Evolutionary conservation across 2,888 invertebrate species (phyloP).

Genomic region (Amaurobius ferox): DNA sequence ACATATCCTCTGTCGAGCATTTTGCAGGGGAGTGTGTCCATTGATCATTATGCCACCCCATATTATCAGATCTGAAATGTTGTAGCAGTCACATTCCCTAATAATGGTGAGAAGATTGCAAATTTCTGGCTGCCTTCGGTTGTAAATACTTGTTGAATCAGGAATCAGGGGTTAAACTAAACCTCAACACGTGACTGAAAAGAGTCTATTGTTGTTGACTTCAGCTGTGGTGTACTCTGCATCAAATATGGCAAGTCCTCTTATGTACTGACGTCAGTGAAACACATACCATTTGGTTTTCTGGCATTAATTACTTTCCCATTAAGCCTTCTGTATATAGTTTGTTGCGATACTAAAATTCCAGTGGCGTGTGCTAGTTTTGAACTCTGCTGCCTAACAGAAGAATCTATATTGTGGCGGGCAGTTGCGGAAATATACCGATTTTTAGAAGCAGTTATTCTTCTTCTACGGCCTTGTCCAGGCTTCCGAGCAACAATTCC

Average conservation of each 20-base stretch:
- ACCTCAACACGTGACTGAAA: too few species aligned
- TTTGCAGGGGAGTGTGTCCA: too few species aligned
- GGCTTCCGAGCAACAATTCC: too few species aligned
- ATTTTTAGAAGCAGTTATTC: background rate
- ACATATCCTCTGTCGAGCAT: too few species aligned
- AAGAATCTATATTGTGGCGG: background rate
- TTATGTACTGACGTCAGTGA: background rate
- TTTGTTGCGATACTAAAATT: background rate
- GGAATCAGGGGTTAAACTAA: too few species aligned
- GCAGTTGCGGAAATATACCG: background rate
- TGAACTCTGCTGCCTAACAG: background rate
- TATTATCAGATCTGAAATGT: too few species aligned
- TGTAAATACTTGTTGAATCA: too few species aligned
- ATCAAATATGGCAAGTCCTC: background rate
- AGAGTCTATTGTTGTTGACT: too few species aligned
- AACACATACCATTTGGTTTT: background rate
- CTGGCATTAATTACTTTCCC: background rate
- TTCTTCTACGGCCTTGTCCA: background rate
- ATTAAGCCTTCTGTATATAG: background rate
- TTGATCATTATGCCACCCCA: too few species aligned
- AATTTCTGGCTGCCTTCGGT: too few species aligned
- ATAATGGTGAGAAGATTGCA: too few species aligned
- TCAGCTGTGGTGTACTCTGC: background rate
- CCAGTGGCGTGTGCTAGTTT: background rate
- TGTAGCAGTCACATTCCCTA: too few species aligned